phyloP scores from a whole-genome alignment of 1,140 invertebrate species.

The Caligus rogercresseyi region DNA sequence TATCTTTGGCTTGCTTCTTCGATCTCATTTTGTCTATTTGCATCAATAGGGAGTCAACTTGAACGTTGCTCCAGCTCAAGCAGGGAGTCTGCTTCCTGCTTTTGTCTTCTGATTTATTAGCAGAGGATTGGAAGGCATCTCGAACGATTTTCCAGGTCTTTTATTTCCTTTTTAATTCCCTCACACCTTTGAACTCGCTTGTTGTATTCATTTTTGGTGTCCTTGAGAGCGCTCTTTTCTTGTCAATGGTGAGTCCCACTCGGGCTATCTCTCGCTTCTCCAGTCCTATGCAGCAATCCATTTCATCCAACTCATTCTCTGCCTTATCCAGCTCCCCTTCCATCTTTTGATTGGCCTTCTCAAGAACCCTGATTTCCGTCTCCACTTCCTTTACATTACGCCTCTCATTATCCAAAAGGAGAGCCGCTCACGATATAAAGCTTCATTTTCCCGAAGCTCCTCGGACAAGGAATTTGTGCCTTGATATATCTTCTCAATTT shows the following conservation, averaged over 20 bases:
- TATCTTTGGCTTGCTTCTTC: neutral
- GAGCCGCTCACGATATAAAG: neutral
- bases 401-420: neutral
- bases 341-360: neutral
- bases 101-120: neutral
- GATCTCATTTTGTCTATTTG: neutral
- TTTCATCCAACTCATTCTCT: neutral
- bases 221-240: neutral
- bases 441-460: neutral
- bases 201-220: neutral
- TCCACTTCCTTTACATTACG: neutral
- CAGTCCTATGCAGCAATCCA: neutral
- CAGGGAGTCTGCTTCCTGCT: neutral
- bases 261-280: neutral
- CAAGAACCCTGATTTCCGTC: neutral
- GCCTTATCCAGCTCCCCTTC: neutral
- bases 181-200: neutral
- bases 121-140: too few species aligned
- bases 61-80: neutral
- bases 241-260: neutral
- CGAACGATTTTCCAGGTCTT: neutral
- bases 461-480: neutral
- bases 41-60: neutral
- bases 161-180: neutral
- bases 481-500: neutral